These are phyloP conservation scores for Venustaconcha ellipsiformis DNA, from an alignment of 1,140 invertebrate genomes.

Conservation along the genomic window DNA sequence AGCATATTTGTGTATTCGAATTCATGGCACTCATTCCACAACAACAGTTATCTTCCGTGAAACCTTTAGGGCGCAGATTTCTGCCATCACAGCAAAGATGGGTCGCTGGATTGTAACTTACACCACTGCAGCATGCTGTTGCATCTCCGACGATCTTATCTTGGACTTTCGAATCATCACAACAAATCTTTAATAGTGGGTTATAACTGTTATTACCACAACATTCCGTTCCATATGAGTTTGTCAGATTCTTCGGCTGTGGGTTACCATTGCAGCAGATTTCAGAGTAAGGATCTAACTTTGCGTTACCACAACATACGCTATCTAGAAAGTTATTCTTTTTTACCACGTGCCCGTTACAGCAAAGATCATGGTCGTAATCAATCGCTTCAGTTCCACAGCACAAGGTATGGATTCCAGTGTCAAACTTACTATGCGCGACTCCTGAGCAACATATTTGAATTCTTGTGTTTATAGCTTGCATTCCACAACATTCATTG, in stretches of 20 bases:
- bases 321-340: conserved; percentile 4
- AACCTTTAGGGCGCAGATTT: conserved; percentile 3
- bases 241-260: conserved; percentile 10
- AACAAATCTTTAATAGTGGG: conserved; percentile 15
- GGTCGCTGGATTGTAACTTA: conserved; percentile 19
- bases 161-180: conserved; percentile 6
- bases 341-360: conserved; percentile 14
- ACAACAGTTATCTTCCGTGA: conserved; percentile 8
- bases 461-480: conserved; percentile 10
- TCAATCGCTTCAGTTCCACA: conserved; percentile 8
- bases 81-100: conserved; percentile 15
- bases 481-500: conserved; percentile 22
- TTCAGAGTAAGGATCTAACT: conserved; percentile 13
- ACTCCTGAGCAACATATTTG: conserved; percentile 23
- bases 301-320: conserved; percentile 28
- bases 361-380: conserved; percentile 10
- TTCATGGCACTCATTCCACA: conserved; percentile 7
- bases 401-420: conserved; percentile 15
- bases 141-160: conserved; percentile 1
- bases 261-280: conserved; percentile 26
- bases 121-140: conserved; percentile 14
- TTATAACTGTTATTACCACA: conserved; percentile 21
- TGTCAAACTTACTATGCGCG: background rate
- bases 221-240: conserved; percentile 16
- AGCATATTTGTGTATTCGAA: conserved; percentile 17